Percentiles rank a stretch among this genome's conserved stretches.
Conservation (phyloP, 2,113 vertebrate genomes). For the Nestor notabilis region DNA sequence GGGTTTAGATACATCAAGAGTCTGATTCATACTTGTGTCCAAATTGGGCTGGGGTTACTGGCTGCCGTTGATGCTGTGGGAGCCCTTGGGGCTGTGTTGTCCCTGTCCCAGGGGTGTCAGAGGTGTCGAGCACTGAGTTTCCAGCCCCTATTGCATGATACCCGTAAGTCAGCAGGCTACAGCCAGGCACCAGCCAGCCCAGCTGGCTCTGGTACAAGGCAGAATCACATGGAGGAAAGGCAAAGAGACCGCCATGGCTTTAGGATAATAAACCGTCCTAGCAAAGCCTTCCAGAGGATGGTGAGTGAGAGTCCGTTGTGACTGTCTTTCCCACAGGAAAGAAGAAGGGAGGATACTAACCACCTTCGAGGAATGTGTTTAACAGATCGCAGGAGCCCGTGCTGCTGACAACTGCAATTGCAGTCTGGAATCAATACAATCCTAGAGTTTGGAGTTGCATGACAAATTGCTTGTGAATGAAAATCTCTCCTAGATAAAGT, state of each 20-base stretch:
- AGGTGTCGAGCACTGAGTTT: fast-evolving
- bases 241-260: background rate
- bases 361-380: constrained; percentile 55
- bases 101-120: background rate
- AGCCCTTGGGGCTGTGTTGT: background rate
- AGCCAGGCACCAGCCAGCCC: background rate
- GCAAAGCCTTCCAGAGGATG: background rate
- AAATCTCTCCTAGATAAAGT: constrained; percentile 1
- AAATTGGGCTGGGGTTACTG: background rate
- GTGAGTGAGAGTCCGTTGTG: constrained; percentile 4
- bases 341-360: constrained; percentile 11
- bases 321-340: constrained; percentile 56
- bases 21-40: background rate
- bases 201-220: fast-evolving
- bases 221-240: background rate
- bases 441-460: background rate
- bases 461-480: constrained; percentile 25
- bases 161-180: background rate
- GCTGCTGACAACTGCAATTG: constrained; percentile 47
- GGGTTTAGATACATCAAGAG: background rate
- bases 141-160: background rate
- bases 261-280: background rate
- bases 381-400: background rate
- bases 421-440: constrained; percentile 24
- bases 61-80: background rate